Evolutionary conservation across 2,113 vertebrate genomes (phyloP).

Genomic region (Phaethornis superciliosus): DNA sequence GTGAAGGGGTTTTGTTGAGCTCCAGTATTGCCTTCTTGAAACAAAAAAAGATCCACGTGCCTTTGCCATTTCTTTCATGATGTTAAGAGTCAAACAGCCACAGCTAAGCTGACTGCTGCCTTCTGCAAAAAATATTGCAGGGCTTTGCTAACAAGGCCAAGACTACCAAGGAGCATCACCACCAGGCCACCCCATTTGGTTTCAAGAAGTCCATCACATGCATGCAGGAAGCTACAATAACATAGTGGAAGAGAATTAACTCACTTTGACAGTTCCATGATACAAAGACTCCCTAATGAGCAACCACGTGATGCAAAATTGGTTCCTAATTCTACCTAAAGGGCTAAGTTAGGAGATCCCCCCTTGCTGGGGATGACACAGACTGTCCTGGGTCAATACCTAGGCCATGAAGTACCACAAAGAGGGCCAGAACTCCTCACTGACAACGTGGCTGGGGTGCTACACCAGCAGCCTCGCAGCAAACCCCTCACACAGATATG

Average conservation of each 20-base stretch:
- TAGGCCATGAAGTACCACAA: not conserved
- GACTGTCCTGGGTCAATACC: not conserved
- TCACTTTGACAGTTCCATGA: slow-evolving; percentile 14
- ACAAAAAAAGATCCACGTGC: not conserved
- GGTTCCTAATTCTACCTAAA: slow-evolving; percentile 28
- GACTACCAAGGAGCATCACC: not conserved
- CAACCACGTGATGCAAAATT: not conserved
- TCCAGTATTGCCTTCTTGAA: not conserved
- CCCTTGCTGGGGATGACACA: not conserved
- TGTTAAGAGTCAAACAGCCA: not conserved
- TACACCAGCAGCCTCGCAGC: not conserved
- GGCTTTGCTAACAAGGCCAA: not conserved
- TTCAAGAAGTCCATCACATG: not conserved
- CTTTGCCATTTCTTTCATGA: not conserved
- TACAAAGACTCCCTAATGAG: slow-evolving; percentile 22
- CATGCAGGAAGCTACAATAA: slow-evolving; percentile 15
- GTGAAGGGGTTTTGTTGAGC: not conserved
- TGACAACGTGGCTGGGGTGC: not conserved
- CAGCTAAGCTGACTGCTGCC: not conserved
- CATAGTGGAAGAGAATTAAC: not conserved
- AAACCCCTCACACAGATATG: not conserved
- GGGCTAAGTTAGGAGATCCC: not conserved
- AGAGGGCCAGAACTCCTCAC: not conserved
- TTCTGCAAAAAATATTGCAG: not conserved
- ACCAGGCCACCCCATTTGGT: not conserved